These are phyloP conservation scores for Microcebus tavaratra DNA, from an alignment of 2,113 vertebrate genomes.

Conservation along the genomic window DNA sequence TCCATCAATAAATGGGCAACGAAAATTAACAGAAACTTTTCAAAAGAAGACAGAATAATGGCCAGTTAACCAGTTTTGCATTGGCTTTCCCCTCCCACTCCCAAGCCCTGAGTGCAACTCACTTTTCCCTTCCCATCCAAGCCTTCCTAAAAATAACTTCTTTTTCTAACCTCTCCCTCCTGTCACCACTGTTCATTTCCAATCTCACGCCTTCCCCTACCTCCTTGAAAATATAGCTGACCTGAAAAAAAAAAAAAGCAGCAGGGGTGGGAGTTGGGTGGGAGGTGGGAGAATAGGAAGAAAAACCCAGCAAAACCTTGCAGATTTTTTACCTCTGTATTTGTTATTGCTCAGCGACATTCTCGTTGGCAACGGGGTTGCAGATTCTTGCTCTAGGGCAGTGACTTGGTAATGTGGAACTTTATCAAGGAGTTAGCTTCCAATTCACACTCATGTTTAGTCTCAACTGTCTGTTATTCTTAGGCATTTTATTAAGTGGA, in stretches of 20 bases:
- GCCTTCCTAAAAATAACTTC: slow-evolving; percentile 64
- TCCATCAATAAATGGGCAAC: too few species aligned
- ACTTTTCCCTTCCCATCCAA: not conserved
- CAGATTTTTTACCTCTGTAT: not conserved
- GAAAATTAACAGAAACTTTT: too few species aligned
- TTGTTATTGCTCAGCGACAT: not conserved
- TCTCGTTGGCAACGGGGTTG: not conserved
- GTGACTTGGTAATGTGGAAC: not conserved
- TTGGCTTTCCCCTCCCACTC: not conserved
- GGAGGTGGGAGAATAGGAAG: not conserved
- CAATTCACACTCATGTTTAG: not conserved
- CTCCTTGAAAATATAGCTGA: slow-evolving; percentile 45
- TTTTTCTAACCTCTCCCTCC: slow-evolving; percentile 15
- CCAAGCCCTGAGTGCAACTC: fast-evolving
- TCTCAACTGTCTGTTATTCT: not conserved
- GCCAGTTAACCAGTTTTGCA: not conserved
- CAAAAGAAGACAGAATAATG: too few species aligned
- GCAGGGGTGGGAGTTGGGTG: not conserved
- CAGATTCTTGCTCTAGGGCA: not conserved
- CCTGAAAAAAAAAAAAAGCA: not conserved
- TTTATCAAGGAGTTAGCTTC: not conserved
- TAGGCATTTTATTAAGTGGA: not conserved
- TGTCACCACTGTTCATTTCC: not conserved
- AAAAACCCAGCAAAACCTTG: not conserved
- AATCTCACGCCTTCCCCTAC: slow-evolving; percentile 2